Evolutionary conservation across 2,113 vertebrate genomes (phyloP), one percentile per base, ranked within the genome.

Genomic region (Engystomops pustulosus): DNA sequence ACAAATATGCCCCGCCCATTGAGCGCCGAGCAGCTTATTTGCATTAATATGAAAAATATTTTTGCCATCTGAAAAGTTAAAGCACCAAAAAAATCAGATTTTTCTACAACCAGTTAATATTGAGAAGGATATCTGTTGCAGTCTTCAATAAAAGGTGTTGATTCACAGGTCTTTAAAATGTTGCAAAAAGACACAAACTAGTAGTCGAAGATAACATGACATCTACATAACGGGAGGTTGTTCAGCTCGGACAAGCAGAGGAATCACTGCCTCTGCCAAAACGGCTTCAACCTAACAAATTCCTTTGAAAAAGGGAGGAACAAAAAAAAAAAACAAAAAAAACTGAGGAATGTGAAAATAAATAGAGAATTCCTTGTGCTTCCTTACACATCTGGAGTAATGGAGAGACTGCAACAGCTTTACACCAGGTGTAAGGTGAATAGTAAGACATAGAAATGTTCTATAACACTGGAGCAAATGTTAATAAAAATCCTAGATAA

Each of bases 261-360:
- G 9, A 41, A 55, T 41, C 47, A 30, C 38, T 44, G 44, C 12
- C 14, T 6, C 12, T 47, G 69, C 69, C n/a, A 45, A 72, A 72
- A n/a, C 25, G 36, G 44, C 7, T 44, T 23, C 17, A 41, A 27
- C 14, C 5, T 23, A 72, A 45, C 8, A 6, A 27, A 45, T 45
- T 72, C n/a, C n/a, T 45, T 47, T 72, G n/a, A 47, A 25, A 65
- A 45, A 71, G 36, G 38, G 68, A 71, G 68, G 68, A 71, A 41
- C 67, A 12, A 18, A 38, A 18, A 44, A 23, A 0, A n/a, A n/a
- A n/a, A n/a, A n/a, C n/a, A n/a, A n/a, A n/a, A n/a, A n/a, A n/a
- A n/a, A n/a, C n/a, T 20, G 3, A 45, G 69, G n/a, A 45, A 71
- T 71, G 68, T 27, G 41, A 27, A 72, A 45, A 72, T 27, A 72